Base-by-base conservation (phyloP, 2,113 vertebrate genomes). In the Gadus macrocephalus region DNA sequence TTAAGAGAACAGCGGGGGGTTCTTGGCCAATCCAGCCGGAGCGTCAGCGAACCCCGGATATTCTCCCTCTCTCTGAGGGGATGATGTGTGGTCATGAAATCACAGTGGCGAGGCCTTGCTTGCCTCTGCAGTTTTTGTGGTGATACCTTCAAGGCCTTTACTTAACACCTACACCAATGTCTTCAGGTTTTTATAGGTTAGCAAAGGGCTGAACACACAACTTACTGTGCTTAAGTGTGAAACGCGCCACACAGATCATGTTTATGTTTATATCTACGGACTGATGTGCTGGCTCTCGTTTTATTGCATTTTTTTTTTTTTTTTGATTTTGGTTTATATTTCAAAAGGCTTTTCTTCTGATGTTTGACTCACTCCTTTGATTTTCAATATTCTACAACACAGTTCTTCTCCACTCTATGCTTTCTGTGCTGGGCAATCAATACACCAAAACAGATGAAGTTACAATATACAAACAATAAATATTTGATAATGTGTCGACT, bases 141-240 rank as follows among this genome's bases (percentile, higher is more conserved):
- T 81, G 81, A 81, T 77, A 81, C 77, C 81, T 87, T 81, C 88
- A 90, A 87, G 89, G 89, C 35, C 78, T 88, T 90, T 88, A 74
- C 70, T 76, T 86, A 82, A 86, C 85, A 77, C 82, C 16, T 66
- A 64, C 64, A 69, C 59, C 67, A 53, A 70, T 78, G 80, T 81
- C 67, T 79, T 64, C 81, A n/a, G 68, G 59, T 63, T 84, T 71
- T 78, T 76, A 73, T 76, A 55, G 7, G 6, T 68, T 17, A 49
- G 53, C 70, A 74, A 42, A 27, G 58, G 49, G 69, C 68, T 62
- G 69, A 70, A 66, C 61, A 71, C 19, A 69, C 59, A 59, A 71
- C 55, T 62, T 15, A 62, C 61, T 20, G 62, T 55, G 25, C n/a
- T 38, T 68, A 62, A 70, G 62, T 42, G 27, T 16, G 53, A 1